Conservation (phyloP, 1,140 invertebrate species). For the Lepidostoma basale region DNA sequence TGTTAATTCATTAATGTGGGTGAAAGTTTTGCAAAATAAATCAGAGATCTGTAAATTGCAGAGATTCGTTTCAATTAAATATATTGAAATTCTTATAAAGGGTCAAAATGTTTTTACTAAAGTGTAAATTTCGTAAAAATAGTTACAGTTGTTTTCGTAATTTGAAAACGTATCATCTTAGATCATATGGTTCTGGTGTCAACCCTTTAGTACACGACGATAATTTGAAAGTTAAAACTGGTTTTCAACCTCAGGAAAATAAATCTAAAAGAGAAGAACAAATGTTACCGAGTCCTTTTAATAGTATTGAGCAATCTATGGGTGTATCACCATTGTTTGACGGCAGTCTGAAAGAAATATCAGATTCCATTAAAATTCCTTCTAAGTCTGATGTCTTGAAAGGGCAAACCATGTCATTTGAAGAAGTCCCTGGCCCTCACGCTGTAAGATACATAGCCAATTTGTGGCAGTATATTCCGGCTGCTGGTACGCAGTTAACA, state of each 20-base stretch:
- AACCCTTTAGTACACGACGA: slow-evolving; percentile 3
- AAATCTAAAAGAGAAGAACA: background rate
- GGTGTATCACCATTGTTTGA: slow-evolving; percentile 10
- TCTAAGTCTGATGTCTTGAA: background rate
- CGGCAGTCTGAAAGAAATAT: background rate
- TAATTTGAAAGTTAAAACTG: background rate
- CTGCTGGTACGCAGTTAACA: slow-evolving; percentile 67
- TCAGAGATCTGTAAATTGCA: too few species aligned
- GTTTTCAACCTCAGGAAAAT: too few species aligned
- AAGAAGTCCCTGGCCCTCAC: slow-evolving; percentile 67
- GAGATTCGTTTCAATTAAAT: too few species aligned
- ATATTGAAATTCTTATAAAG: background rate
- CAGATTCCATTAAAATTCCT: background rate
- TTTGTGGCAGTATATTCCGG: slow-evolving; percentile 65
- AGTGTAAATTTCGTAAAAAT: background rate
- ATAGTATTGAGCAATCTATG: slow-evolving; percentile 5
- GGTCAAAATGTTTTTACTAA: slow-evolving; percentile 11
- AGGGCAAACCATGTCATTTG: slow-evolving; percentile 54
- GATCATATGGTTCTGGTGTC: background rate
- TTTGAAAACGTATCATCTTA: background rate
- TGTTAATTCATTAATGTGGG: background rate
- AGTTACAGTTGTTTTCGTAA: background rate
- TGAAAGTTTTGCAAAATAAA: too few species aligned
- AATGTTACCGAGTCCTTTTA: background rate
- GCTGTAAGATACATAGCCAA: slow-evolving; percentile 63